phyloP scores from a whole-genome alignment of 2,888 invertebrate species.

The Selenia dentaria region DNA sequence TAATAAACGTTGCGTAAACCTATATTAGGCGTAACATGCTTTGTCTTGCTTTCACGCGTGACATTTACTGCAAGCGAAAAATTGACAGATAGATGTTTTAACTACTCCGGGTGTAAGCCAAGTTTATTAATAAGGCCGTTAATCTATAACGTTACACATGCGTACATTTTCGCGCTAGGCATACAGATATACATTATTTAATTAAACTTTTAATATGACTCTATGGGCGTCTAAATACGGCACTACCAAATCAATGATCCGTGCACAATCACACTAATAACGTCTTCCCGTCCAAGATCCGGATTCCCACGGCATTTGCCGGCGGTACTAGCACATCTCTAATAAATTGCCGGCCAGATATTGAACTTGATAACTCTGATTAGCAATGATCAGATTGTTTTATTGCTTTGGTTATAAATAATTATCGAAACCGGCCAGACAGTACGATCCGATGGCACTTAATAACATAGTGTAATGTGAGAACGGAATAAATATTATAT shows the following conservation, averaged over 20 bases:
- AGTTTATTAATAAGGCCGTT: too few species aligned
- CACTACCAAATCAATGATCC: constrained; percentile 12
- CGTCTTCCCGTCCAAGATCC: constrained; percentile 28
- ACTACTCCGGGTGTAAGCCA: too few species aligned
- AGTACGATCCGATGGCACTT: constrained; percentile 5
- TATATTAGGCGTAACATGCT: too few species aligned
- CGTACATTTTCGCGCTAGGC: too few species aligned
- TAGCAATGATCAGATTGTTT: constrained; percentile 36
- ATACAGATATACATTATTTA: too few species aligned
- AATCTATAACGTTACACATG: too few species aligned
- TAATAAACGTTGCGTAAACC: too few species aligned
- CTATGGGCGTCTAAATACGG: constrained; percentile 6
- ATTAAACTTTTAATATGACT: too few species aligned
- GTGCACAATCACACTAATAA: constrained; percentile 19
- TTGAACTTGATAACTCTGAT: constrained; percentile 32
- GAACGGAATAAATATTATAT: neutral
- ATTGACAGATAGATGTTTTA: too few species aligned
- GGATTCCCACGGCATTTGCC: constrained; percentile 33
- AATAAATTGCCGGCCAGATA: constrained; percentile 22
- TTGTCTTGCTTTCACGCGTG: too few species aligned
- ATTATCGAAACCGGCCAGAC: constrained; percentile 22
- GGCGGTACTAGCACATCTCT: constrained; percentile 9
- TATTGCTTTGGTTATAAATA: constrained; percentile 34
- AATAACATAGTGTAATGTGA: constrained; percentile 6
- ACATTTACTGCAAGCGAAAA: too few species aligned